A percentile compares a stretch with the other conserved stretches of the same genome.
phyloP scores from a whole-genome alignment of 92 coral and sea anemone species.

The Umimayanthus kanabou region DNA sequence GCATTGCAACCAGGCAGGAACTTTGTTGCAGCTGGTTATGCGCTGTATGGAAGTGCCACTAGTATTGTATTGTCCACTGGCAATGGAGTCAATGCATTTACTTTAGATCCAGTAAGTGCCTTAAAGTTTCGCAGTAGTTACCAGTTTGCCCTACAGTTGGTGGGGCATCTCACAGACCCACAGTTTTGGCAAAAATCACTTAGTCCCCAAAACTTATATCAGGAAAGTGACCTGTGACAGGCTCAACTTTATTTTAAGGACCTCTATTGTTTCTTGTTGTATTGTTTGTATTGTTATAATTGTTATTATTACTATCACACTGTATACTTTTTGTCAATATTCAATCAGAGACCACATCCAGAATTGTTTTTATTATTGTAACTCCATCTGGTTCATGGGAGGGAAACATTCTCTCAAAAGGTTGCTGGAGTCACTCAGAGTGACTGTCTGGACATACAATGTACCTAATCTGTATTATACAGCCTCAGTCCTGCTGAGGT shows the following conservation, averaged over 20 bases:
- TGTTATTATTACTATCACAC: background rate
- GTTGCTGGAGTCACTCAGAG: too few relatives aligned
- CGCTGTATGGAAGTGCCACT: slow-evolving; percentile 98
- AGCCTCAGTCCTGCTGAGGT: too few relatives aligned
- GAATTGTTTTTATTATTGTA: too few relatives aligned
- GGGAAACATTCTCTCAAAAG: too few relatives aligned
- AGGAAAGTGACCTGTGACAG: too few relatives aligned
- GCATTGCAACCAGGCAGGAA: slow-evolving; percentile 91
- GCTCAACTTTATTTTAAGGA: too few relatives aligned
- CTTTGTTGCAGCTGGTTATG: slow-evolving; percentile 98
- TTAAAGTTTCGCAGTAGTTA: background rate
- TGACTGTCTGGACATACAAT: too few relatives aligned
- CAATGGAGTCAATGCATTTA: slow-evolving; percentile 93
- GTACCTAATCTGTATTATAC: too few relatives aligned
- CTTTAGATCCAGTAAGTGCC: slow-evolving; percentile 92
- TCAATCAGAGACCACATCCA: too few relatives aligned
- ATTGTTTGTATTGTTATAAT: background rate
- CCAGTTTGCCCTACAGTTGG: background rate
- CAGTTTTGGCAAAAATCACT: background rate
- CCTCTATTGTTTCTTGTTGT: too few relatives aligned
- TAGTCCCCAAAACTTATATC: background rate
- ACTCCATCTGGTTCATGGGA: too few relatives aligned
- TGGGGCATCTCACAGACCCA: background rate
- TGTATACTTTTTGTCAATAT: too few relatives aligned
- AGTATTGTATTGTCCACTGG: slow-evolving; percentile 91